phyloP scores from a whole-genome alignment of 2,888 invertebrate genomes.

The Coremacera marginata region DNA sequence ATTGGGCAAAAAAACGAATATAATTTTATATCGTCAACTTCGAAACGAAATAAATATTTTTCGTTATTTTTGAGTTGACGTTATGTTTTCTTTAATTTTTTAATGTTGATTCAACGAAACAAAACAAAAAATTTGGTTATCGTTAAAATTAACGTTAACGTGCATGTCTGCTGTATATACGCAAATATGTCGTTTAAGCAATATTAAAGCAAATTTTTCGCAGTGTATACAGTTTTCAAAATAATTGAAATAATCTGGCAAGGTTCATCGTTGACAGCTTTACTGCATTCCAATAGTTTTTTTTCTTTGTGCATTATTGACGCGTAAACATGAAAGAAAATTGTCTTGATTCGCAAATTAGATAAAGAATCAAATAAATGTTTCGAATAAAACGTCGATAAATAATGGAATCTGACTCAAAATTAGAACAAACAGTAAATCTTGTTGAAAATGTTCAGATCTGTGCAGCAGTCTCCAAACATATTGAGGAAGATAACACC shows the following conservation, averaged over 20 bases:
- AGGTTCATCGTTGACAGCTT: not conserved
- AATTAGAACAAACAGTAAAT: not conserved
- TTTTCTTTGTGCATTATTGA: conserved; percentile 22
- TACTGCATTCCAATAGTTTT: not conserved
- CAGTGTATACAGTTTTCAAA: too few relatives aligned
- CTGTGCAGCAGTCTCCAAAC: not conserved
- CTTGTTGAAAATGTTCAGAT: not conserved
- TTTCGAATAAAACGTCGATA: conserved; percentile 5
- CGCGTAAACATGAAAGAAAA: conserved; percentile 45
- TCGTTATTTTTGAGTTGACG: too few relatives aligned
- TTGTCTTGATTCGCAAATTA: conserved; percentile 42
- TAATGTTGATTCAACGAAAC: too few relatives aligned
- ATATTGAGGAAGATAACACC: not conserved
- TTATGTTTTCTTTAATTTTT: too few relatives aligned
- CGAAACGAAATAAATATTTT: too few relatives aligned
- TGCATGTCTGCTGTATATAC: too few relatives aligned
- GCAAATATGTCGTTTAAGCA: too few relatives aligned
- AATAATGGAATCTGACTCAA: conserved; percentile 15
- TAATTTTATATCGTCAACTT: too few relatives aligned
- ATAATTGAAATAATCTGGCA: not conserved
- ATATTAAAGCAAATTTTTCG: not conserved
- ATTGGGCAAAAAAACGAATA: too few relatives aligned
- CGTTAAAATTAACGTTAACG: too few relatives aligned
- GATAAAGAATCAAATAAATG: conserved; percentile 43
- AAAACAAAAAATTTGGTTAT: too few relatives aligned